phyloP scores from a whole-genome alignment of 2,888 invertebrate species.

The Nematopogon swammerdamellus region DNA sequence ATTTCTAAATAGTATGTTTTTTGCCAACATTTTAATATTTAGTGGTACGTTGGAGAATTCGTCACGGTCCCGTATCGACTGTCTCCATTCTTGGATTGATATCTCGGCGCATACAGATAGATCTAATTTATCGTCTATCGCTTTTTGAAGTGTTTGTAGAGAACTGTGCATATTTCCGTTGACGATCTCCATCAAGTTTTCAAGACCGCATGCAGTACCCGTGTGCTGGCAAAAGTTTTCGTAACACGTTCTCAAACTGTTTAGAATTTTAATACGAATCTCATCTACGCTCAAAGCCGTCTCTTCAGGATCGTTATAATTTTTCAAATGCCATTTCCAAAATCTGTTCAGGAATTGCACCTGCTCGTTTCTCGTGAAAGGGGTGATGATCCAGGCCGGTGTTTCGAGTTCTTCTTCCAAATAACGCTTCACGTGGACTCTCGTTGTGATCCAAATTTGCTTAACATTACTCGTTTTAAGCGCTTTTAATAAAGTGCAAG shows the following conservation, averaged over 20 bases:
- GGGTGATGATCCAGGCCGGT: background rate
- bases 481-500: background rate
- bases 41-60: background rate
- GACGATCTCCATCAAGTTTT: background rate
- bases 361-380: background rate
- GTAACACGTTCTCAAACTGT: background rate
- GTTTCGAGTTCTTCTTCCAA: background rate
- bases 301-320: background rate
- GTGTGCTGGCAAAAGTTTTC: background rate
- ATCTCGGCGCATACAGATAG: background rate
- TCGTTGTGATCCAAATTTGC: background rate
- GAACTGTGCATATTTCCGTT: background rate
- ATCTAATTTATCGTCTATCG: background rate
- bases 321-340: background rate
- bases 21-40: background rate
- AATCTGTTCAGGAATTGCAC: background rate
- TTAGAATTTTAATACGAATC: background rate
- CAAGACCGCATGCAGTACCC: background rate
- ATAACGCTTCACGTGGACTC: background rate
- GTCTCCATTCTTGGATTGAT: background rate
- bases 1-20: background rate
- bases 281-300: background rate
- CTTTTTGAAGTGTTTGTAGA: background rate
- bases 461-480: background rate
- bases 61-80: background rate